Evolutionary conservation across 2,888 invertebrate species (phyloP).

Genomic region (Lottia scabra): DNA sequence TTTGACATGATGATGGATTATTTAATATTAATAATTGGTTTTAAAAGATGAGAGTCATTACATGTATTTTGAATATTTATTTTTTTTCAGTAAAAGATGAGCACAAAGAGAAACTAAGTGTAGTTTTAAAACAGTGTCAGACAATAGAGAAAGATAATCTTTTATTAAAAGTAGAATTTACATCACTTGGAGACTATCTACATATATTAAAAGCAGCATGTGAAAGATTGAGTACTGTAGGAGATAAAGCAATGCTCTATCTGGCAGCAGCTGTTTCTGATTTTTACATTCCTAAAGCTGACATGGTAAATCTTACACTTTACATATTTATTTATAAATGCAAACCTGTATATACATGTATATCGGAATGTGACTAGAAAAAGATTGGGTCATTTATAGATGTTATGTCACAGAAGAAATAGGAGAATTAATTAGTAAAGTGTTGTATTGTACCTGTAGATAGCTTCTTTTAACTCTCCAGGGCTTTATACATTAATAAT

Average conservation of each 20-base stretch:
- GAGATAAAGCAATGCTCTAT: slow-evolving; percentile 84
- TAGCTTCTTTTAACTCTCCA: too few species aligned
- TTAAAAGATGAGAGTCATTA: too few species aligned
- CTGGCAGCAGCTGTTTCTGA: slow-evolving; percentile 98
- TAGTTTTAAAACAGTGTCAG: slow-evolving; percentile 76
- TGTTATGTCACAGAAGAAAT: too few species aligned
- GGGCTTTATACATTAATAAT: too few species aligned
- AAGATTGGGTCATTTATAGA: too few species aligned
- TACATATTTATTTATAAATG: slow-evolving; percentile 25
- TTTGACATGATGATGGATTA: too few species aligned
- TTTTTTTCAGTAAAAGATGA: slow-evolving; percentile 41
- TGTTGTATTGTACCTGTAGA: too few species aligned
- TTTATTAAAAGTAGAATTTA: slow-evolving; percentile 71
- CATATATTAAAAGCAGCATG: slow-evolving; percentile 88
- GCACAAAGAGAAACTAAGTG: slow-evolving; percentile 25
- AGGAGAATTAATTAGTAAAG: too few species aligned
- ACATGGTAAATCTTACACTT: slow-evolving; percentile 78
- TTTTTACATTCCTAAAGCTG: slow-evolving; percentile 93
- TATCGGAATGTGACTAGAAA: too few species aligned
- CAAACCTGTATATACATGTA: too few species aligned
- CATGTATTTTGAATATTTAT: slow-evolving; percentile 7
- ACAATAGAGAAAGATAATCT: slow-evolving; percentile 72
- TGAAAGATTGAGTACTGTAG: slow-evolving; percentile 79
- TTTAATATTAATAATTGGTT: too few species aligned
- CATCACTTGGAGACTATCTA: slow-evolving; percentile 90